Conservation (phyloP, 2,888 invertebrate species). For the Plebejus melissa region DNA sequence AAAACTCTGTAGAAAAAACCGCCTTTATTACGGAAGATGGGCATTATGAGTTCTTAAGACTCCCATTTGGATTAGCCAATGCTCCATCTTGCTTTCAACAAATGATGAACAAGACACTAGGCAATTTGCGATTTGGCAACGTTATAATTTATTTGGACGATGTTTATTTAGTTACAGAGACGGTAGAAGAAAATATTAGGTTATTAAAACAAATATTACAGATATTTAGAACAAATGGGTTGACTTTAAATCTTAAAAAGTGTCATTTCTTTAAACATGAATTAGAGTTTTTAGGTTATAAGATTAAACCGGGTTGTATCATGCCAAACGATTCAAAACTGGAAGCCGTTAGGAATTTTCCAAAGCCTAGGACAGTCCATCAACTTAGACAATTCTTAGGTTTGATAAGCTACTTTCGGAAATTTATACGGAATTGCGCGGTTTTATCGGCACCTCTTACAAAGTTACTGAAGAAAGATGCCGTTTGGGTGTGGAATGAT, state of each 20-base stretch:
- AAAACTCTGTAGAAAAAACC: background rate
- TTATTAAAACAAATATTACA: conserved; percentile 31
- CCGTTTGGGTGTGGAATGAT: too few relatives aligned
- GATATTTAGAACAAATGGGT: conserved; percentile 34
- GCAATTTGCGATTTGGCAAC: conserved; percentile 33
- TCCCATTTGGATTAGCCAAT: background rate
- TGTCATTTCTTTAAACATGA: conserved; percentile 39
- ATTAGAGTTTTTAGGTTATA: conserved; percentile 39
- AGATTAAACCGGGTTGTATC: conserved; percentile 33
- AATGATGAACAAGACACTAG: conserved; percentile 32
- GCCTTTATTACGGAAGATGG: background rate
- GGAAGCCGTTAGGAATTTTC: conserved; percentile 38
- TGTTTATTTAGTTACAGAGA: conserved; percentile 5
- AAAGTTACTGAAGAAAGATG: too few relatives aligned
- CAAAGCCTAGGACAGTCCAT: conserved; percentile 37
- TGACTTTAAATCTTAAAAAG: conserved; percentile 41
- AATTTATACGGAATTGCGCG: conserved; percentile 43
- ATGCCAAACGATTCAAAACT: conserved; percentile 33
- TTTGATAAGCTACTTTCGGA: conserved; percentile 38
- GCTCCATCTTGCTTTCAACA: conserved; percentile 6
- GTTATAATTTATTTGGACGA: conserved; percentile 33
- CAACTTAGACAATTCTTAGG: conserved; percentile 40
- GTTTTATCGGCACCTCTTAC: background rate
- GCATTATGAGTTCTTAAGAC: background rate
- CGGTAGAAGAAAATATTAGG: conserved; percentile 7